These are phyloP conservation scores for Pyxicephalus adspersus DNA, from an alignment of 2,113 vertebrate species.

Conservation along the genomic window DNA sequence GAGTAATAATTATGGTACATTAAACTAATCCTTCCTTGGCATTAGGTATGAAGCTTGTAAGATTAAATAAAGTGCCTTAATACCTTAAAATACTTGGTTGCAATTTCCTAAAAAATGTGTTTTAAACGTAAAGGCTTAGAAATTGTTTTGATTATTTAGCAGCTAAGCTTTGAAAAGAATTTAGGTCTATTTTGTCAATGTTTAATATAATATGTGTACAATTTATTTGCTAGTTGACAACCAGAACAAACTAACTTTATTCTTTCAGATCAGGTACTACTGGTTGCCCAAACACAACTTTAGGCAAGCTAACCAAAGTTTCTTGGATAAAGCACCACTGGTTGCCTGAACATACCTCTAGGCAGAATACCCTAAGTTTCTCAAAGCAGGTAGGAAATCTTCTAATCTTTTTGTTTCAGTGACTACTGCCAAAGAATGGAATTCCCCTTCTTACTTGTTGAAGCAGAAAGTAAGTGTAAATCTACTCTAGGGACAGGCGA, in stretches of 20 bases:
- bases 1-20: not conserved
- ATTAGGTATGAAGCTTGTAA: not conserved
- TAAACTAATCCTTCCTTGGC: conserved; percentile 9
- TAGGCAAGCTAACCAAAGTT: too few species aligned
- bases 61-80: not conserved
- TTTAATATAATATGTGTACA: not conserved
- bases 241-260: not conserved
- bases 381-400: too few species aligned
- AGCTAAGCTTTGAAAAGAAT: not conserved
- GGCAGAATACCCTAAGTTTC: too few species aligned
- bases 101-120: not conserved
- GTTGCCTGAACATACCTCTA: too few species aligned
- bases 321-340: too few species aligned
- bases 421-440: too few species aligned
- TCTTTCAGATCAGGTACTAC: too few species aligned
- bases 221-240: not conserved
- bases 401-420: too few species aligned
- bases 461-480: too few species aligned
- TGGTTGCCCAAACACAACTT: too few species aligned
- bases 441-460: too few species aligned
- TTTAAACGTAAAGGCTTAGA: not conserved
- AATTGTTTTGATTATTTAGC: not conserved
- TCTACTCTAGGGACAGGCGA: too few species aligned
- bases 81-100: not conserved
- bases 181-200: not conserved